Percentiles rank a stretch among this genome's conserved stretches.
phyloP scores from a whole-genome alignment of 2,113 vertebrate genomes.

The Xiphorhynchus elegans region DNA sequence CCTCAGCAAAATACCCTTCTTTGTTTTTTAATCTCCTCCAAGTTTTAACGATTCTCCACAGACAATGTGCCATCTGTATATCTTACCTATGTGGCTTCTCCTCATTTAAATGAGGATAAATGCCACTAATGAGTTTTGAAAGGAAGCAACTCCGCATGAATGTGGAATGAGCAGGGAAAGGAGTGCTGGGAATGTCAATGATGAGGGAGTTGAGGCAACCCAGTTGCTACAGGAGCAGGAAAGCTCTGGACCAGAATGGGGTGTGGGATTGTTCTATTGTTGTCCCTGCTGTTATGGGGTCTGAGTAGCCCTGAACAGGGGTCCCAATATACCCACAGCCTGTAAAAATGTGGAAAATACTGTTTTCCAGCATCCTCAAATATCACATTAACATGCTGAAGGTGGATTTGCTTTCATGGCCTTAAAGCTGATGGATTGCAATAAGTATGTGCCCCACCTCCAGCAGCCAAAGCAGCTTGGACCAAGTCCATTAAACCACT shows the following conservation, averaged over 20 bases:
- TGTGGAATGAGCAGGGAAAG: conserved; percentile 45
- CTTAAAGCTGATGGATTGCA: not conserved
- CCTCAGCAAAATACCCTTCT: not conserved
- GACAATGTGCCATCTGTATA: conserved; percentile 52
- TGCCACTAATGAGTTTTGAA: conserved; percentile 63
- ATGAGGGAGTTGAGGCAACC: not conserved
- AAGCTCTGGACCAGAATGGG: not conserved
- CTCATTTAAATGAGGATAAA: conserved; percentile 64
- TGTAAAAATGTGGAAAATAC: not conserved
- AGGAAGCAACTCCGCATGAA: not conserved
- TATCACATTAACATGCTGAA: not conserved
- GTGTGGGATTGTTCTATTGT: fast-evolving
- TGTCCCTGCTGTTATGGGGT: not conserved
- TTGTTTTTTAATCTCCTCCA: not conserved
- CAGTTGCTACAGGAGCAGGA: fast-evolving
- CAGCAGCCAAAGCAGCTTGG: not conserved
- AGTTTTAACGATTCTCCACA: conserved; percentile 35
- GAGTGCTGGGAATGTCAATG: conserved; percentile 28
- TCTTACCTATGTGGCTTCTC: conserved; percentile 43
- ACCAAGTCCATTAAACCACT: not conserved
- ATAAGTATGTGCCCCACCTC: not conserved
- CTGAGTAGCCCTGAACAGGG: not conserved
- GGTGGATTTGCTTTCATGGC: fast-evolving
- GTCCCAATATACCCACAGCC: not conserved
- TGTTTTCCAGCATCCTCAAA: not conserved